phyloP scores from a whole-genome alignment of 2,113 vertebrate species.

The Collichthys lucidus region DNA sequence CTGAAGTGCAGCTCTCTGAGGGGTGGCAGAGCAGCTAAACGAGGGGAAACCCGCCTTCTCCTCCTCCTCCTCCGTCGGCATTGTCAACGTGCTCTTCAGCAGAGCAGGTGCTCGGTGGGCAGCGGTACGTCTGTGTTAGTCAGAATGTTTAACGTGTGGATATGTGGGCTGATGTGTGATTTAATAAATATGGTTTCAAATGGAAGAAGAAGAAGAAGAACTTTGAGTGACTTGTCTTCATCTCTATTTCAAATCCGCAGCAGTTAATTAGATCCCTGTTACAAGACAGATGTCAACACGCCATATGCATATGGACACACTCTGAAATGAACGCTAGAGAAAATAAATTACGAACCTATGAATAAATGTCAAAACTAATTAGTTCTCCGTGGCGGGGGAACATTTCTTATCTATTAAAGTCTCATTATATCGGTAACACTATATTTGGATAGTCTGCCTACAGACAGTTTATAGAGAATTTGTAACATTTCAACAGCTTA shows the following conservation, averaged over 20 bases:
- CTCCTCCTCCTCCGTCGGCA: neutral
- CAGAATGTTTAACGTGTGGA: neutral
- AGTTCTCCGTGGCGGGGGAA: neutral
- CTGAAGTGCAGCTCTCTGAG: neutral
- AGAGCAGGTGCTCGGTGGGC: neutral
- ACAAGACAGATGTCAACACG: neutral
- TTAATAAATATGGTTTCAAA: neutral
- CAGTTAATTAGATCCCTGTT: neutral
- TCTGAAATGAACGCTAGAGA: neutral
- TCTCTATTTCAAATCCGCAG: neutral
- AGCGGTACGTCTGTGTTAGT: neutral
- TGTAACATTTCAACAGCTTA: no score
- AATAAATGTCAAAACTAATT: neutral
- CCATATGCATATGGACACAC: neutral
- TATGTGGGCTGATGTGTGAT: no score
- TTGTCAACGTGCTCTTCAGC: neutral
- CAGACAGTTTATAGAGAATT: no score
- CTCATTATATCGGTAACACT: neutral
- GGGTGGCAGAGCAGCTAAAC: neutral
- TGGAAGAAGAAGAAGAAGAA: no score
- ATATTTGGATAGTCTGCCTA: no score
- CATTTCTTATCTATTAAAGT: neutral
- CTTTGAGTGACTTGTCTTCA: neutral
- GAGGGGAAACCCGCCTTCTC: neutral
- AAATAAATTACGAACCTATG: neutral